Base-by-base conservation (phyloP, 2,888 invertebrate genomes). In the Tribolium freemani region DNA sequence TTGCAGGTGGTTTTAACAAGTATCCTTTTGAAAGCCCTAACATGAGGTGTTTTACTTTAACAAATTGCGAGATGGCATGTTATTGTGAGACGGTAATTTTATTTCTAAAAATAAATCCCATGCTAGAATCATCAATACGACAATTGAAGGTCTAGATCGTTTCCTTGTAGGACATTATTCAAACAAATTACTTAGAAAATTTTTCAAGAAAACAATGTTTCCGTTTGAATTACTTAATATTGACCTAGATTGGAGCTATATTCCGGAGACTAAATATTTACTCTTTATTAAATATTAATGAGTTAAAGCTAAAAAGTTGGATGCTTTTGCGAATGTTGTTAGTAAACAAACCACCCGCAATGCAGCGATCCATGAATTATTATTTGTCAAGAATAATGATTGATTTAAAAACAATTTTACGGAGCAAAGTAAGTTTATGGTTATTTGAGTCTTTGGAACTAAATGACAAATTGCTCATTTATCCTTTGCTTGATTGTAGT, bases 301-400 rank as follows among this genome's bases (percentile, higher is more conserved):
- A 26, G 9, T 38, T 38, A 44, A 10, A 30, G 10, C 8, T 31
- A 56, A 58, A 58, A 58, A 58, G 8, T n/a, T 45, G 38, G 44
- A 21, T 46, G 46, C 38, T 26, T 45, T 60, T 45, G 60, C 16
- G 26, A 60, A 60, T 48, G 48, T n/a, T 60, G 60, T 60, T 60
- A 26, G 60, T 60, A 60, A 60, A 60, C 60, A 60, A 48, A 60
- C 48, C 46, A n/a, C 60, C 60, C 60, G 60, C 60, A 60, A 16
- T 60, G 60, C 60, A 60, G 60, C 60, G 46, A n/a, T 16, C 26
- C 26, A 60, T 60, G 46, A 60, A 60, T 60, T 46, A 58, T 58
- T 58, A 44, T 45, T 58, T 5, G 26, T 58, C 10, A 5, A 26
- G 16, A 21, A 4, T 46, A 20, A 60, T 60, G 60, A 60, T 60